Percentiles rank a stretch among this genome's conserved stretches.
phyloP scores from a whole-genome alignment of 2,888 invertebrate genomes.

The Amiota minor region DNA sequence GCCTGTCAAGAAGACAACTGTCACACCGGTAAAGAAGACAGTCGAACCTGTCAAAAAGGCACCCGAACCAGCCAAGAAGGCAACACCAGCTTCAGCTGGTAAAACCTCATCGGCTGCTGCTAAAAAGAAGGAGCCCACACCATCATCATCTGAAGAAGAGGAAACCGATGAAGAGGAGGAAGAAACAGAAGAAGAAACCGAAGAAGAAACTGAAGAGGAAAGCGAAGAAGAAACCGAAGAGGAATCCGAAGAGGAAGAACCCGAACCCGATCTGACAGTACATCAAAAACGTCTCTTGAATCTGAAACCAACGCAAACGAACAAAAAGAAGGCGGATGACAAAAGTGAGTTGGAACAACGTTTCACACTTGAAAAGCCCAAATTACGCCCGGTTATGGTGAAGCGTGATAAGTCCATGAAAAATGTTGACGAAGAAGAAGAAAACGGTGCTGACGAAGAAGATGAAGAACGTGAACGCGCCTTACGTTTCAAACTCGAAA shows the following conservation, averaged over 20 bases:
- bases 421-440: conserved; percentile 67
- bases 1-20: conserved; percentile 34
- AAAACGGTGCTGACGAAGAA: conserved; percentile 68
- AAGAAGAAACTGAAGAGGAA: conserved; percentile 57
- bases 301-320: conserved; percentile 59
- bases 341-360: conserved; percentile 71
- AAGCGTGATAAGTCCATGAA: conserved; percentile 71
- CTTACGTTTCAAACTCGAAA: conserved; percentile 70
- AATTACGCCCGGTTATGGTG: conserved; percentile 69
- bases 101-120: conserved; percentile 60
- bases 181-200: conserved; percentile 54
- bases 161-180: conserved; percentile 56
- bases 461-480: conserved; percentile 70
- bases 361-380: conserved; percentile 71
- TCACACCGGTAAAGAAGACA: conserved; percentile 46
- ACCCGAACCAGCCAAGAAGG: conserved; percentile 31
- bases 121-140: conserved; percentile 70
- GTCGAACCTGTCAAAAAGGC: conserved; percentile 25
- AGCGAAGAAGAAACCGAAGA: conserved; percentile 50
- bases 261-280: conserved; percentile 58
- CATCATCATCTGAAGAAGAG: conserved; percentile 55
- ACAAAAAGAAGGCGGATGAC: conserved; percentile 61
- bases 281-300: conserved; percentile 56
- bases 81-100: conserved; percentile 37
- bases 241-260: conserved; percentile 69